Evolutionary conservation across 2,797 vertebrate species (phyloP), one percentile per base, ranked within the genome.

Genomic region (Cottoperca gobio): DNA sequence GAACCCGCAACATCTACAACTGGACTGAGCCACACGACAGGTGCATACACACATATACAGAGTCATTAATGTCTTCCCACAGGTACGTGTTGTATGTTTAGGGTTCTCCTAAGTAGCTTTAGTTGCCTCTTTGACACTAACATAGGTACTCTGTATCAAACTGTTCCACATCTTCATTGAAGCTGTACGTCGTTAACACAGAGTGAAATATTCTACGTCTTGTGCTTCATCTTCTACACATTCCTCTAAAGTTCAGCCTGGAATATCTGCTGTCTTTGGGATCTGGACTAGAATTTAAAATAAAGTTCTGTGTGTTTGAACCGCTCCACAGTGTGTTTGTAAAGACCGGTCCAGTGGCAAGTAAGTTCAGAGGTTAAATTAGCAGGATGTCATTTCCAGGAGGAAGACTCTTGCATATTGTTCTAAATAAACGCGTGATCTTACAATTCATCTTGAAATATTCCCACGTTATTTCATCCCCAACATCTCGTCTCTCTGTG

Each of bases 1-100:
- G 76, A 57, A 99, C 98, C 8, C 94, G 81, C 69, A 91, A 93
- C 70, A 88, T 99, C 79, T 99, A 99, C 83, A 97, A 97, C 89
- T 99, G 98, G 98, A 98, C 94, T 3, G 96, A 97, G 84, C 90
- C 93, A 45, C 86, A 96, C 78, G 78, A 94, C 91, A 94, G 94
- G 95, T 96, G 81, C 73, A 49, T 65, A 40, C 33, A 48, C 39
- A 49, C 53, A 63, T 57, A 60, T 23, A 39, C 50, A 48, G 14
- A 11, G 46, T 26, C 45, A 24, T 59, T 14, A 13, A 48, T 5
- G 1, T 19, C 3, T 23, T 14, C 58, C 5, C 10, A 59, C n/a
- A 35, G 33, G n/a, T 23, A 21, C 2, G 2, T 43, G 19, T 52
- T 52, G n/a, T n/a, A n/a, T n/a, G n/a, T n/a, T n/a, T n/a, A n/a